Evolutionary conservation across 2,888 invertebrate species (phyloP).

Genomic region (Athrips mouffetella): DNA sequence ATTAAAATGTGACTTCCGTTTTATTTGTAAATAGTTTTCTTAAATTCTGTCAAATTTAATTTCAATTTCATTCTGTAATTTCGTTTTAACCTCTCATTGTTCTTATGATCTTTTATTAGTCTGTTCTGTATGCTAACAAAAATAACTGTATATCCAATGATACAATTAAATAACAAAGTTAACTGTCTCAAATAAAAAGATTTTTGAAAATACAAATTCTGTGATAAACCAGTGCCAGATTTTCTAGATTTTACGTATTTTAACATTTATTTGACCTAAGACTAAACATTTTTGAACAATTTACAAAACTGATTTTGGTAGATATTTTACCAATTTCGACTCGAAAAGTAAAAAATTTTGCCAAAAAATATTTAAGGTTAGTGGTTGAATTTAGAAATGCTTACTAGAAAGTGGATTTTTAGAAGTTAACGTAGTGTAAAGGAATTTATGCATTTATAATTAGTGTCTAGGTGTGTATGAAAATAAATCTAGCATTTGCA

Average conservation of each 20-base stretch:
- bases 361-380: not conserved
- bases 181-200: not conserved
- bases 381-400: not conserved
- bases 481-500: no score
- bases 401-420: no score
- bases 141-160: not conserved
- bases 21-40: slow-evolving; percentile 6
- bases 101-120: slow-evolving; percentile 5
- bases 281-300: slow-evolving; percentile 7
- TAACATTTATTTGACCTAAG: slow-evolving; percentile 27
- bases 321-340: slow-evolving; percentile 1
- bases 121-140: slow-evolving; percentile 12
- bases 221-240: slow-evolving; percentile 65
- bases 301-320: slow-evolving; percentile 6
- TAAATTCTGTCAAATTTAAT: not conserved
- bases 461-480: no score
- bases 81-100: not conserved
- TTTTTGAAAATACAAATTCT: slow-evolving; percentile 30
- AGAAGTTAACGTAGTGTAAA: no score
- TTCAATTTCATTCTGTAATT: not conserved
- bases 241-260: slow-evolving; percentile 29
- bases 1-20: not conserved
- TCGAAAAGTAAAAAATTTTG: slow-evolving; percentile 1
- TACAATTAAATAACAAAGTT: not conserved
- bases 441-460: no score